Base-by-base conservation (phyloP, 2,888 invertebrate species). In the Icerya purchasi region DNA sequence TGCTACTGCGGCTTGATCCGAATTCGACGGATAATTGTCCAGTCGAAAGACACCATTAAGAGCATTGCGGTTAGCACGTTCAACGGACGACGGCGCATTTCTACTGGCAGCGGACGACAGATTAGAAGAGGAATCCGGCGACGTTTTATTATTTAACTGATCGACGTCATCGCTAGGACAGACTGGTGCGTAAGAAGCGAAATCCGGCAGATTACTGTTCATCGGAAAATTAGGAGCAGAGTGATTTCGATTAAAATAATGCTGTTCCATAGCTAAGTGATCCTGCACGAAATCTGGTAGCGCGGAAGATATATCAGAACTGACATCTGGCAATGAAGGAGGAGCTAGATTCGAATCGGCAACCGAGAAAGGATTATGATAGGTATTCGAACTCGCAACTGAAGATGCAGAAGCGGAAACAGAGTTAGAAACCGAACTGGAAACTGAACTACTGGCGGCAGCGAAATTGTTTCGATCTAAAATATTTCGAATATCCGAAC, bases 221-320 rank as follows among this genome's bases (percentile, higher is more conserved):
- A n/a, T n/a, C n/a, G n/a, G n/a, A n/a, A n/a, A n/a, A n/a, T n/a
- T n/a, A n/a, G n/a, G n/a, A 57, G 50, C 23, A 51, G 50, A 57
- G 20, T 57, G 50, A 72, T 81, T 81, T 65, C 63, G 56, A 57
- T 69, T 70, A 66, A 83, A 73, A 70, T 82, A 83, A 63, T 81
- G 81, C 66, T 86, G 84, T 68, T 86, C 86, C 50, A 88, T 82
- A 65, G 87, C 77, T 71, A 88, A 78, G 72, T 89, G 89, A 72
- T 89, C 89, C 70, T 89, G 89, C 57, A 90, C 89, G 73, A 89
- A 89, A 70, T 89, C 89, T 0, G 89, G 89, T 20, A 68, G 63
- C 3, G 65, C 65, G 23, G 67, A 67, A n/a, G 67, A 36, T 36
- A 36, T 36, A 36, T 36, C 36, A 63, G 55, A 67, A n/a, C n/a